Conservation (phyloP, 2,113 vertebrate species). For the Bettongia penicillata region DNA sequence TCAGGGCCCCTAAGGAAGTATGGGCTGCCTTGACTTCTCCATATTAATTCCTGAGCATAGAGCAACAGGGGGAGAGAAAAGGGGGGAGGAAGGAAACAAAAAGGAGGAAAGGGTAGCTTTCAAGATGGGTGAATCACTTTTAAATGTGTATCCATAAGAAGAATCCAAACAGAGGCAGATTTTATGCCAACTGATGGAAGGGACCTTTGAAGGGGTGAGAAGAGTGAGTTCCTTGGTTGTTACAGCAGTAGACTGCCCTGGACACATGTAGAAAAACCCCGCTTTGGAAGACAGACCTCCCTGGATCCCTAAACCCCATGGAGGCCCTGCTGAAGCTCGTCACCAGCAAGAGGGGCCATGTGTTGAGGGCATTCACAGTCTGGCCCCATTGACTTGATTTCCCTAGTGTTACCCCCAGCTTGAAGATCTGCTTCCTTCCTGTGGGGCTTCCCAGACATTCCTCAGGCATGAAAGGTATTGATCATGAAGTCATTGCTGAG, state of each 20-base stretch:
- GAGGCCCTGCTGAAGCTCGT: neutral
- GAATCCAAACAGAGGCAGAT: neutral
- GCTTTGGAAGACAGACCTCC: neutral
- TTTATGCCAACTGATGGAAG: neutral
- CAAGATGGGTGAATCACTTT: neutral
- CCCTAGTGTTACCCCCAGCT: too few species aligned
- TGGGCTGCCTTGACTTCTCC: neutral
- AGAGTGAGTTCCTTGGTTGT: neutral
- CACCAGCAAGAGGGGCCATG: too few species aligned
- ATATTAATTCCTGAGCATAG: neutral
- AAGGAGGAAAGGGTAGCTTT: neutral
- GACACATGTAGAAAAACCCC: neutral
- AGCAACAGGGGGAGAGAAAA: neutral
- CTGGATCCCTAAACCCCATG: neutral
- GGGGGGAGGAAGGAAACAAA: neutral
- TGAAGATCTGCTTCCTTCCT: neutral
- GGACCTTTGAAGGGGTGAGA: neutral
- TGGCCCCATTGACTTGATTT: too few species aligned
- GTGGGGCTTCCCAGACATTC: too few species aligned
- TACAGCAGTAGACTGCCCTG: too few species aligned
- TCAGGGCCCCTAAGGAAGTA: neutral
- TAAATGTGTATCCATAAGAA: neutral
- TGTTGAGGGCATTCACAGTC: neutral
- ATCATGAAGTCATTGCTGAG: neutral
- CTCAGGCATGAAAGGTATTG: too few species aligned